Conservation (phyloP, 37 sponge, comb jelly and placozoan genomes). For the Geodia barretti region DNA sequence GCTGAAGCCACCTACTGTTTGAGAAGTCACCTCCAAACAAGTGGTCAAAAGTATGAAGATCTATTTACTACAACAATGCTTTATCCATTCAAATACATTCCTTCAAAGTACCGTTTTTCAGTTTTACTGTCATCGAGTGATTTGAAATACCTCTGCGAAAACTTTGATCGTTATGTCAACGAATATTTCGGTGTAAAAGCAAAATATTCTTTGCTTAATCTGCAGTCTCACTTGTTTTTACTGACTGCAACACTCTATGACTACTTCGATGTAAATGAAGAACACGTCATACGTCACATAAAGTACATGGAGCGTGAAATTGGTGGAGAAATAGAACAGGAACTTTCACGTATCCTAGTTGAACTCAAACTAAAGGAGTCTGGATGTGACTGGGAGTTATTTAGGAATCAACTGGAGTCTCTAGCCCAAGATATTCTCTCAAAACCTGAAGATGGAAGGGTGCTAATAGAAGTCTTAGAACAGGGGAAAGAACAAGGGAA, state of each 20-base stretch:
- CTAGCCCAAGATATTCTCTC: no score
- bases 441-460: no score
- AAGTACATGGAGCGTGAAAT: not conserved
- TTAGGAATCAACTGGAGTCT: not conserved
- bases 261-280: not conserved
- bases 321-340: not conserved
- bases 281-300: not conserved
- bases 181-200: no score
- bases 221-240: slow-evolving; percentile 10
- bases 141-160: not conserved
- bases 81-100: slow-evolving; percentile 2
- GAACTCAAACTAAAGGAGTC: not conserved
- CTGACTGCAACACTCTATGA: not conserved
- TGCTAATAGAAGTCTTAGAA: no score
- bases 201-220: not conserved
- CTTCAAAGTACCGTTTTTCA: not conserved
- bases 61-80: not conserved
- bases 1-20: no score
- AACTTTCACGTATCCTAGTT: not conserved
- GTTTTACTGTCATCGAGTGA: not conserved
- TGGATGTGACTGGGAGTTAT: not conserved
- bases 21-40: no score
- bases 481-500: no score
- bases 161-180: not conserved
- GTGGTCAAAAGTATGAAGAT: slow-evolving; percentile 14